phyloP scores from a whole-genome alignment of 2,888 invertebrate species.

The Ornithoptera alexandrae region DNA sequence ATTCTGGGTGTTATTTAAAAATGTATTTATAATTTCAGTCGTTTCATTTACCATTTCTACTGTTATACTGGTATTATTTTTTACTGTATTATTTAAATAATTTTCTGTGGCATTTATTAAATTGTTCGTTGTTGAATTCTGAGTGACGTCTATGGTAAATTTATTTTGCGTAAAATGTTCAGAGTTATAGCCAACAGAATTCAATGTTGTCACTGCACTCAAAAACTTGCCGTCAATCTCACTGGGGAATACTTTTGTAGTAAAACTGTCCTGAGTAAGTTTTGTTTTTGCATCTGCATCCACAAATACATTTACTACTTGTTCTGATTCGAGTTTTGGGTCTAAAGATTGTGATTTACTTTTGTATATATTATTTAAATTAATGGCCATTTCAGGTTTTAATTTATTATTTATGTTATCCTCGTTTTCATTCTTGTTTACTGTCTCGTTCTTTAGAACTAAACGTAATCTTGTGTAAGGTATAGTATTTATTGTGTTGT shows the following conservation, averaged over 20 bases:
- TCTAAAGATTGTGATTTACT: background rate
- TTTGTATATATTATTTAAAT: slow-evolving; percentile 6
- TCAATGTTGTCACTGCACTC: background rate
- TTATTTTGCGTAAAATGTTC: background rate
- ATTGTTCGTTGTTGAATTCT: background rate
- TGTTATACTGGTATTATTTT: background rate
- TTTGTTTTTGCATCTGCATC: background rate
- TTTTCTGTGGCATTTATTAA: background rate
- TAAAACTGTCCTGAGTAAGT: background rate
- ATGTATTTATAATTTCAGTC: background rate
- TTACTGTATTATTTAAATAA: background rate
- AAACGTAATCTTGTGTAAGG: background rate
- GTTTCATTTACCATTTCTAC: background rate
- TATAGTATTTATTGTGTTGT: background rate
- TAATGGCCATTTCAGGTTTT: background rate
- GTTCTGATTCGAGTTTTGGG: background rate
- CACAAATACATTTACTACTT: background rate
- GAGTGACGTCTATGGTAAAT: background rate
- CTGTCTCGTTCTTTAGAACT: background rate
- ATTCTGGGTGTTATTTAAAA: background rate
- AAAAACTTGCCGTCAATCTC: background rate
- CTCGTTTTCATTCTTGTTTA: background rate
- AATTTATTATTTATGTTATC: background rate
- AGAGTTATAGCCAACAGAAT: background rate
- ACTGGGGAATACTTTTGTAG: background rate